Evolutionary conservation across 2,797 vertebrate species (phyloP), one percentile per base, ranked within the genome.

Genomic region (Chelon auratus): DNA sequence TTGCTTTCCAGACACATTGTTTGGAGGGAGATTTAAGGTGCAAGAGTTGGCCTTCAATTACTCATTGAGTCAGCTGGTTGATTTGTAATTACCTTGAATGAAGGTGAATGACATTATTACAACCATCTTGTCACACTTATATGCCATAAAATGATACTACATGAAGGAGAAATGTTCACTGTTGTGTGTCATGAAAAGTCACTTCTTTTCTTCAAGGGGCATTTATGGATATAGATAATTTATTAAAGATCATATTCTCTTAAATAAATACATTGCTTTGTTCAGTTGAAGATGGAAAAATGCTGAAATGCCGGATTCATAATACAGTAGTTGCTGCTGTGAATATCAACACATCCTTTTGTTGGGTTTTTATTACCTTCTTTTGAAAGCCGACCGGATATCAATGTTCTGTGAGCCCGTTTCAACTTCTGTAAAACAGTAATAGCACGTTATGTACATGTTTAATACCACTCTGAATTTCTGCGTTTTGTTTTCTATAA

Each of bases 361-460:
- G 63, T 37, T 45, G 20, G 24, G 24, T 68, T 88, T 84, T 75
- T 58, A 61, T 97, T 99, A 99, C 98, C 98, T 99, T 94, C 98
- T 96, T 94, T 99, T 99, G 94, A 99, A 99, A 90, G 97, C 97
- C 84, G 98, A 98, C 87, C 97, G 96, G 93, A 99, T 99, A 89
- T 99, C 97, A 93, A 99, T 92, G 87, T 79, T 95, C 83, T 95
- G 95, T 82, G 95, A 90, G 74, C 93, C 91, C 39, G 89, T 95
- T 45, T 81, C 93, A 60, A 83, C 37, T 67, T 95, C 95, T 96
- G 93, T 51, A 92, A 94, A 74, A 91, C 65, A 91, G 65, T 11
- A 68, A 82, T 26, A 81, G 61, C 53, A 85, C 17, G 79, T 13
- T 9, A 18, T 15, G 39, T 39, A 2, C 4, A 17, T 24, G 15